Conservation (phyloP, 1,140 invertebrate genomes). For the Drosophila trapezifrons region DNA sequence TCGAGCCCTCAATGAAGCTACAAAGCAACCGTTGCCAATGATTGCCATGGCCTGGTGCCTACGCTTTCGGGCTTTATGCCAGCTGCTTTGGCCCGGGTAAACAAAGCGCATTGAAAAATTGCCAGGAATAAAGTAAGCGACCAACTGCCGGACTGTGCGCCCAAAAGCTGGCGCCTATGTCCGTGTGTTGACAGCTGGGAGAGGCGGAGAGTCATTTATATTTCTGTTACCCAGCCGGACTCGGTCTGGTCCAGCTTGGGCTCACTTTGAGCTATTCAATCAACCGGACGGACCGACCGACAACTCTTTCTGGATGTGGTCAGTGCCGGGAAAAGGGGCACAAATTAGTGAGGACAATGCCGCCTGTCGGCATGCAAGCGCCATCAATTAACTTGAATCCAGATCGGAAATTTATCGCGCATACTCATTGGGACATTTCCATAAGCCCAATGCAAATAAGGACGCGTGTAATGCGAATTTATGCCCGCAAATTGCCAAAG, state of each 20-base stretch:
- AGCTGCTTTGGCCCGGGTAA: slow-evolving; percentile 47
- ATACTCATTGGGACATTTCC: slow-evolving; percentile 14
- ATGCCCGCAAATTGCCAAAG: slow-evolving; percentile 46
- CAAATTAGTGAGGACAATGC: slow-evolving; percentile 56
- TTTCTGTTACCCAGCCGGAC: slow-evolving; percentile 41
- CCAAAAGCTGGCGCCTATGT: slow-evolving; percentile 37
- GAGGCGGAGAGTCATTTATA: slow-evolving; percentile 63
- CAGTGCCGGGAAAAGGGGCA: slow-evolving; percentile 29
- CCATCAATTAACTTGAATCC: slow-evolving; percentile 51
- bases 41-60: slow-evolving; percentile 49
- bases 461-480: slow-evolving; percentile 71
- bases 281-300: slow-evolving; percentile 38
- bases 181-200: slow-evolving; percentile 58
- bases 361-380: slow-evolving; percentile 16
- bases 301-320: slow-evolving; percentile 56
- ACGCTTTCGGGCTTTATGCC: slow-evolving; percentile 38
- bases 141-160: slow-evolving; percentile 38
- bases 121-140: slow-evolving; percentile 69
- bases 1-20: slow-evolving; percentile 46
- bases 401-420: slow-evolving; percentile 42
- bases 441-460: slow-evolving; percentile 48
- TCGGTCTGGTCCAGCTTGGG: slow-evolving; percentile 4
- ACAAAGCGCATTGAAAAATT: slow-evolving; percentile 78
- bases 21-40: slow-evolving; percentile 56
- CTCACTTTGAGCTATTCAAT: slow-evolving; percentile 68